Percentiles rank a stretch among this genome's conserved stretches.
phyloP scores from a whole-genome alignment of 1,140 invertebrate species.

The Saccostrea echinata region DNA sequence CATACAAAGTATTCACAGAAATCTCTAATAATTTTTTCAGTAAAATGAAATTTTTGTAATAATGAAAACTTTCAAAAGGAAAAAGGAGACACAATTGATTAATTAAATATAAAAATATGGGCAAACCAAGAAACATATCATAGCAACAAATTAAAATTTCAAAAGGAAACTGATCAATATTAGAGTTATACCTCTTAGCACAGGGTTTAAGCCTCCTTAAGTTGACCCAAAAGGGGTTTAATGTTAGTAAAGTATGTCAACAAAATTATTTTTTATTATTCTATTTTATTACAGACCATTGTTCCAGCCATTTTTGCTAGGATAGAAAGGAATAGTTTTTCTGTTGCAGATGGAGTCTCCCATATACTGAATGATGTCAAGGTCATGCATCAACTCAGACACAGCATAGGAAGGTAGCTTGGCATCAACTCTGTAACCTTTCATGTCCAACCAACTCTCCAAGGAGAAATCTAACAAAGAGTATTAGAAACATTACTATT shows the following conservation, averaged over 20 bases:
- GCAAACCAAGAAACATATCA: neutral
- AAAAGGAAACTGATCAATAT: too few species aligned
- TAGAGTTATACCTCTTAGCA: too few species aligned
- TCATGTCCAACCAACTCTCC: neutral
- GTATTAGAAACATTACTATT: neutral
- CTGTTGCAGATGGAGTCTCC: neutral
- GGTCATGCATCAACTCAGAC: constrained; percentile 36
- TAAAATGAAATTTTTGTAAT: neutral
- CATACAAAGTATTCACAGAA: too few species aligned
- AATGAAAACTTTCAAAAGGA: too few species aligned
- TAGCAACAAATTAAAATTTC: too few species aligned
- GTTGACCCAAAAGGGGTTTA: too few species aligned
- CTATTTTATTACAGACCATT: constrained; percentile 34
- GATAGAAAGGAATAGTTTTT: neutral
- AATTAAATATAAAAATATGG: too few species aligned
- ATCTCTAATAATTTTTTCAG: too few species aligned
- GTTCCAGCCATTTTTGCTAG: constrained; percentile 18
- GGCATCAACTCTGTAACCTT: neutral
- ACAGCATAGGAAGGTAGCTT: neutral
- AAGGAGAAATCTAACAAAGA: constrained; percentile 13
- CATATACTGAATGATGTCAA: constrained; percentile 24
- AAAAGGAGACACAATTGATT: too few species aligned
- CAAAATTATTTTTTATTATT: neutral
- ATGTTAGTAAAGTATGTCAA: too few species aligned
- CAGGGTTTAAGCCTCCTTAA: too few species aligned